A percentile compares a stretch with the other conserved stretches of the same genome.
phyloP scores from a whole-genome alignment of 2,888 invertebrate species.

The Trichacis sp. region DNA sequence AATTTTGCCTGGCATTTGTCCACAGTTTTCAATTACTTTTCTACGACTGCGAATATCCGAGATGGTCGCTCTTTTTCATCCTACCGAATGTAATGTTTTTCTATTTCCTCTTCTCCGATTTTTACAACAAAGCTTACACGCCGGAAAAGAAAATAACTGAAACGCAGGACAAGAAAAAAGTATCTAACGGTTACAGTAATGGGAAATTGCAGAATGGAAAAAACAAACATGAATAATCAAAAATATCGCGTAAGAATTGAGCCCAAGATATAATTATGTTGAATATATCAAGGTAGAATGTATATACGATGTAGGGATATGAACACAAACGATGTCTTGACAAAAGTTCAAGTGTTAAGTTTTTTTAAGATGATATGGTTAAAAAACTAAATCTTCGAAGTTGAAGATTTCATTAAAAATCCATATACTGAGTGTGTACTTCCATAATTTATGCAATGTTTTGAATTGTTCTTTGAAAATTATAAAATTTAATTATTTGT shows the following conservation, averaged over 20 bases:
- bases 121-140: constrained; percentile 84
- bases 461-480: neutral
- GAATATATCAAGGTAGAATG: too few relatives aligned
- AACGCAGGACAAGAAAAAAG: constrained; percentile 22
- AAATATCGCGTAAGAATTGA: neutral
- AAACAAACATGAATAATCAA: constrained; percentile 27
- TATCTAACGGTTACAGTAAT: constrained; percentile 7
- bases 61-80: constrained; percentile 85
- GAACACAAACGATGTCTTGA: too few relatives aligned
- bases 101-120: constrained; percentile 91
- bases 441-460: neutral
- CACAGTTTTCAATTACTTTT: constrained; percentile 88
- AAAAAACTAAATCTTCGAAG: too few relatives aligned
- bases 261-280: too few relatives aligned
- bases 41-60: constrained; percentile 90
- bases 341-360: neutral
- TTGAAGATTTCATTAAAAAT: too few relatives aligned
- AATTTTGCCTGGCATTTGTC: constrained; percentile 89
- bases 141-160: constrained; percentile 25
- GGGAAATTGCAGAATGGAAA: constrained; percentile 25
- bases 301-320: too few relatives aligned
- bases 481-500: too few relatives aligned
- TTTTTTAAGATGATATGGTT: constrained; percentile 6
- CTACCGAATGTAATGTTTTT: constrained; percentile 93
- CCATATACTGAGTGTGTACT: too few relatives aligned